Evolutionary conservation across 2,888 invertebrate species (phyloP).

Genomic region (Agrilus biguttatus): DNA sequence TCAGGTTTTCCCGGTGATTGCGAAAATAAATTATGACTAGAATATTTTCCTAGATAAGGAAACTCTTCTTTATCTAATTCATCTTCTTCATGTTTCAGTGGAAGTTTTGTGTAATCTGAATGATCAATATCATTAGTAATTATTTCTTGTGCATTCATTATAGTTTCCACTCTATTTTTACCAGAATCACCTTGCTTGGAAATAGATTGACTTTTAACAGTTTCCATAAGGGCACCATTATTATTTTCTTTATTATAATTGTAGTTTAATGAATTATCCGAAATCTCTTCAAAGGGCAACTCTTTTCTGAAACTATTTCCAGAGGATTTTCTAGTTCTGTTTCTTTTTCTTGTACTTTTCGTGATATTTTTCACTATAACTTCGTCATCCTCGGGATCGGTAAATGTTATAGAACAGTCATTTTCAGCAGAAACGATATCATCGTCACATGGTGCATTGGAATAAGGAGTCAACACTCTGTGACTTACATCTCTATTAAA

Average conservation of each 20-base stretch:
- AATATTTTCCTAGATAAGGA: slow-evolving; percentile 17
- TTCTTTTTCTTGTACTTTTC: slow-evolving; percentile 4
- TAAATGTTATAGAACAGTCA: slow-evolving; percentile 33
- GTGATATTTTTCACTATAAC: slow-evolving; percentile 26
- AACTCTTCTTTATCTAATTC: slow-evolving; percentile 27
- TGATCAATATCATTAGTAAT: slow-evolving; percentile 14
- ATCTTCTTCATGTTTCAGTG: slow-evolving; percentile 9
- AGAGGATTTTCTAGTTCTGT: slow-evolving; percentile 18
- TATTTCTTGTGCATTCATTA: slow-evolving; percentile 17
- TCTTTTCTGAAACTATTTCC: slow-evolving; percentile 6
- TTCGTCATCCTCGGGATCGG: slow-evolving; percentile 29
- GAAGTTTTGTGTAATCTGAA: slow-evolving; percentile 8
- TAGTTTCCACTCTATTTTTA: slow-evolving; percentile 17
- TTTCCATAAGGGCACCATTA: slow-evolving; percentile 2
- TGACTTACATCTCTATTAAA: slow-evolving; percentile 45
- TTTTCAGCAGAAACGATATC: slow-evolving; percentile 32
- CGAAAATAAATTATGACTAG: slow-evolving; percentile 12
- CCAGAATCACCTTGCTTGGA: not conserved
- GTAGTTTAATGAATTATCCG: too few relatives aligned
- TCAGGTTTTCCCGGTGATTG: slow-evolving; percentile 20
- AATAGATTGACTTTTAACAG: not conserved
- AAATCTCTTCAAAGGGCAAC: not conserved
- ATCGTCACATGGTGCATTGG: slow-evolving; percentile 46
- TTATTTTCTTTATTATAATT: not conserved
- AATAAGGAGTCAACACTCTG: slow-evolving; percentile 54